phyloP scores from a whole-genome alignment of 2,888 invertebrate species.

The Acanthosepion esculentum region DNA sequence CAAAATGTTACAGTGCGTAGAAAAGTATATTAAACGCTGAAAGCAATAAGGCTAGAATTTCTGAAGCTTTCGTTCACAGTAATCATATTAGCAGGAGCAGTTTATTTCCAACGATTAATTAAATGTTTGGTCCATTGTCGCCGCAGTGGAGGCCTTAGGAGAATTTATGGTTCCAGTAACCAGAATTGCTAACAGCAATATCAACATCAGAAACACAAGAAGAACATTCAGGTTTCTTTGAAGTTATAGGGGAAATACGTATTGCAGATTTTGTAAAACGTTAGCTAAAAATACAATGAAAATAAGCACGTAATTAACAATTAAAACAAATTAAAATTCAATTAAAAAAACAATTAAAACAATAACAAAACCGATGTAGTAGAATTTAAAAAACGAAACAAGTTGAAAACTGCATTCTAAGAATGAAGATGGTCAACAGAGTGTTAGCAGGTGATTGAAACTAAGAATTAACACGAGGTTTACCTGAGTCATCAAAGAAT shows the following conservation, averaged over 20 bases:
- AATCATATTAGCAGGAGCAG: not conserved
- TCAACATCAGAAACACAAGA: not conserved
- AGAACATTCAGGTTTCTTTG: not conserved
- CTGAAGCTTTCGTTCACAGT: not conserved
- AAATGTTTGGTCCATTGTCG: not conserved
- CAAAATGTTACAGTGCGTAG: not conserved
- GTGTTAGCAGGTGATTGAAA: too few relatives aligned
- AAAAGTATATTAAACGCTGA: slow-evolving; percentile 14
- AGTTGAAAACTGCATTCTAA: too few relatives aligned
- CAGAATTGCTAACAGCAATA: not conserved
- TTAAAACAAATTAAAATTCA: too few relatives aligned
- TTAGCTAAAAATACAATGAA: too few relatives aligned
- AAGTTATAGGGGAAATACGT: not conserved
- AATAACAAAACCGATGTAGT: too few relatives aligned
- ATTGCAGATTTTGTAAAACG: too few relatives aligned
- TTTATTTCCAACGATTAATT: not conserved
- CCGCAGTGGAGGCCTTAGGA: not conserved
- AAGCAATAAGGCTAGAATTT: not conserved
- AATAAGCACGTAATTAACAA: too few relatives aligned
- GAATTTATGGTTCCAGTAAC: not conserved
- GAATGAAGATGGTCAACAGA: too few relatives aligned
- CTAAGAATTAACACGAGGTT: too few relatives aligned
- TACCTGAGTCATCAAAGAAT: too few relatives aligned
- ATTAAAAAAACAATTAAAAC: too few relatives aligned
- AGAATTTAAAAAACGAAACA: too few relatives aligned